Evolutionary conservation across 2,888 invertebrate species (phyloP).

Genomic region (Bruchidius siliquastri): DNA sequence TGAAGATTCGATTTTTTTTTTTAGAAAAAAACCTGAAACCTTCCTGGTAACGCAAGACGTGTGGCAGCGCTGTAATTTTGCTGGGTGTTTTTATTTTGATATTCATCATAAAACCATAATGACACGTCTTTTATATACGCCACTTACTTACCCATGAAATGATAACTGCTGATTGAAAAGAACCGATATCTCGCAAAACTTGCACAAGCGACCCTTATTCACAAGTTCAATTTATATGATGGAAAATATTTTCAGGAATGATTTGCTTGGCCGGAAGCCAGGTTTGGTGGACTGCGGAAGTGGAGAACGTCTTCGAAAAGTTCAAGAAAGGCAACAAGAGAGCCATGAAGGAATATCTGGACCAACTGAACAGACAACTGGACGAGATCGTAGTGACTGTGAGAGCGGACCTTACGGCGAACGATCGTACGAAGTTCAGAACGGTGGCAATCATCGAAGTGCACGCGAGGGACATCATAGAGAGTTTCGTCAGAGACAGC

Average conservation of each 20-base stretch:
- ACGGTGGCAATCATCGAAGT: conserved; percentile 88
- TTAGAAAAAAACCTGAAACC: too few species aligned
- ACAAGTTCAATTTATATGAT: too few species aligned
- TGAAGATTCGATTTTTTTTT: too few species aligned
- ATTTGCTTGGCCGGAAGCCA: conserved; percentile 67
- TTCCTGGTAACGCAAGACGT: too few species aligned
- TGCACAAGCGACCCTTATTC: too few species aligned
- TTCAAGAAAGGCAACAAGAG: conserved; percentile 71
- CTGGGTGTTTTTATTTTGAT: too few species aligned
- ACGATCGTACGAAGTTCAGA: conserved; percentile 83
- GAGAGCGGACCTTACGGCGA: conserved; percentile 65
- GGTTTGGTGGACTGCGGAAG: conserved; percentile 95
- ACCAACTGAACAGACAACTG: conserved; percentile 74
- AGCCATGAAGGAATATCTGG: conserved; percentile 87
- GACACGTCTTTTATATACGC: too few species aligned
- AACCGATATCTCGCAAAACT: too few species aligned
- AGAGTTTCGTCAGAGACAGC: conserved; percentile 72
- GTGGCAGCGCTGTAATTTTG: too few species aligned
- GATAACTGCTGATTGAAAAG: too few species aligned
- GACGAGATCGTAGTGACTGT: conserved; percentile 78
- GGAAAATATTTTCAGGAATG: conserved; percentile 46
- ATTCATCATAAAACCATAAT: too few species aligned
- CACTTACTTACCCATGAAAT: too few species aligned
- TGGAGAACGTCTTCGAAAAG: conserved; percentile 80
- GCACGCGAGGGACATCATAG: conserved; percentile 86